Evolutionary conservation across 2,797 vertebrate genomes (phyloP).

Genomic region (Tachyglossus aculeatus): DNA sequence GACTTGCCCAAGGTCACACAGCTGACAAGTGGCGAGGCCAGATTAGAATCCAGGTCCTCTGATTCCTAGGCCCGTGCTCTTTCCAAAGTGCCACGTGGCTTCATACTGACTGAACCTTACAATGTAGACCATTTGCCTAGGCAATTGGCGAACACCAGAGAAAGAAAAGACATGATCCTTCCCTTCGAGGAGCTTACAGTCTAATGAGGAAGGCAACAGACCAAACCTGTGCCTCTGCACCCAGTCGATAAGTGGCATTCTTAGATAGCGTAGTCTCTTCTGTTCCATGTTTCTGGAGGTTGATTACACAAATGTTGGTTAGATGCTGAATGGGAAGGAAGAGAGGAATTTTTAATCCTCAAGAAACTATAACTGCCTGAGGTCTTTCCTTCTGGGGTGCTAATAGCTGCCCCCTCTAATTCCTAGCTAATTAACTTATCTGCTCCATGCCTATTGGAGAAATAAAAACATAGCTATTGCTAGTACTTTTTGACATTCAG

Average conservation of each 20-base stretch:
- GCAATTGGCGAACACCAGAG: too few species aligned
- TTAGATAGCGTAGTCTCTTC: conserved; percentile 3
- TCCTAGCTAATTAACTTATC: conserved; percentile 88
- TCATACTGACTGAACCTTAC: too few species aligned
- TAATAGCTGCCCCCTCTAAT: conserved; percentile 78
- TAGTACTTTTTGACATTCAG: conserved; percentile 74
- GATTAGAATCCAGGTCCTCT: too few species aligned
- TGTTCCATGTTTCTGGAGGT: neutral
- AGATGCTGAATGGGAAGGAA: conserved; percentile 25
- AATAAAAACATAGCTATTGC: conserved; percentile 85
- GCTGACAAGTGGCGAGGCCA: too few species aligned
- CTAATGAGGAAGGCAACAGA: too few species aligned
- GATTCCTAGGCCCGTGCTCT: too few species aligned
- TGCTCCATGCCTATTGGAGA: conserved; percentile 71
- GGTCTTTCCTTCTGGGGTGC: conserved; percentile 52
- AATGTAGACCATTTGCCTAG: too few species aligned
- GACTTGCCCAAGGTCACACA: too few species aligned
- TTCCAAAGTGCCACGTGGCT: too few species aligned
- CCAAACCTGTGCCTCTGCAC: too few species aligned
- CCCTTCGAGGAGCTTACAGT: too few species aligned
- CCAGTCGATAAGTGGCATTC: neutral
- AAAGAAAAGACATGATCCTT: too few species aligned
- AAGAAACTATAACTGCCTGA: conserved; percentile 34
- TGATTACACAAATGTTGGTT: conserved; percentile 18
- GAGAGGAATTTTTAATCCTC: conserved; percentile 20